Evolutionary conservation across 2,797 vertebrate genomes (phyloP).

Genomic region (Sebastes umbrosus): DNA sequence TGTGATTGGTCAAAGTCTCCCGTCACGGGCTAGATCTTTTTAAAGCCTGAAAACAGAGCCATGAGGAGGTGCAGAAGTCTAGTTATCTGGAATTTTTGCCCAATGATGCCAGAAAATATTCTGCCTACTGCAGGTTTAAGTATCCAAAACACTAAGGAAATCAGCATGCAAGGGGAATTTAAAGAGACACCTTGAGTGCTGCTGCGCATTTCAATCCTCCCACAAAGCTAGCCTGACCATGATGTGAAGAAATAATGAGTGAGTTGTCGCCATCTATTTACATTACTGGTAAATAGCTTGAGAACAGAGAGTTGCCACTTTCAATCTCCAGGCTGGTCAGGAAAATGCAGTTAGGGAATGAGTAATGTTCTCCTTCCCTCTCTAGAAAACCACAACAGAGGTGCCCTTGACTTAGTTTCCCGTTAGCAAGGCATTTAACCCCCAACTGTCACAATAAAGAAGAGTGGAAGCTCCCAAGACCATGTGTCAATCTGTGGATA

Average conservation of each 20-base stretch:
- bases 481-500: neutral
- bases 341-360: neutral
- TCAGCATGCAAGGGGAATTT: constrained; percentile 23
- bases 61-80: too few relatives aligned
- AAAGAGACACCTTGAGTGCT: constrained; percentile 30
- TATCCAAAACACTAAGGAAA: constrained; percentile 9
- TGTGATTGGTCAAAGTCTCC: too few relatives aligned
- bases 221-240: neutral
- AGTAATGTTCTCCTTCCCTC: neutral
- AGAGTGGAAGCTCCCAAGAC: neutral
- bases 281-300: constrained; percentile 1
- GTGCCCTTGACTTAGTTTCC: constrained; percentile 6
- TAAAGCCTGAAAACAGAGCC: too few relatives aligned
- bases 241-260: constrained; percentile 18
- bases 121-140: neutral
- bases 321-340: neutral
- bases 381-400: neutral
- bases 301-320: constrained; percentile 2
- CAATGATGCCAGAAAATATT: too few relatives aligned
- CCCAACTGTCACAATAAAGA: neutral
- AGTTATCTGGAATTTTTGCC: too few relatives aligned
- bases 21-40: too few relatives aligned
- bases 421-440: constrained; percentile 15
- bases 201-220: constrained; percentile 20
- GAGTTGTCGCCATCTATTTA: constrained; percentile 2